Percentiles rank a stretch among this genome's conserved stretches.
phyloP scores from a whole-genome alignment of 2,797 vertebrate genomes.

The Peromyscus nudipes region DNA sequence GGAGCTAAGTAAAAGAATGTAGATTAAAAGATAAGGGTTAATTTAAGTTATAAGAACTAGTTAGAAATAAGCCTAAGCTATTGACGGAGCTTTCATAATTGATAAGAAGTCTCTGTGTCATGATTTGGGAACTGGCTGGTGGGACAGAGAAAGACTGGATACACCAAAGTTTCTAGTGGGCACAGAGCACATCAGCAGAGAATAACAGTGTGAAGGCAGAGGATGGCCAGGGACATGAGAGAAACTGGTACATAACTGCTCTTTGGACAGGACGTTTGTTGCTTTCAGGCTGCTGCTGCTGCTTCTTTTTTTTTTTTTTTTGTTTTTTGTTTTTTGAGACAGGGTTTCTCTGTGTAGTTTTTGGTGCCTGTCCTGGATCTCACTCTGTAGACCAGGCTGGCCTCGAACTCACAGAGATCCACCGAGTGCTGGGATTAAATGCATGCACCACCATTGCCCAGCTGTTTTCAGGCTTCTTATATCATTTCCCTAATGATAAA shows the following conservation, averaged over 20 bases:
- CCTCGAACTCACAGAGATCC: no score
- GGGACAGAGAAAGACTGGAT: background rate
- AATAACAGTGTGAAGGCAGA: background rate
- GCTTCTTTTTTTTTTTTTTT: no score
- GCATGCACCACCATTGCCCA: no score
- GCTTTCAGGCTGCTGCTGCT: background rate
- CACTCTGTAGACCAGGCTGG: no score
- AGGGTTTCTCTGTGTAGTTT: no score
- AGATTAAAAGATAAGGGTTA: background rate
- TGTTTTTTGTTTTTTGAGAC: no score
- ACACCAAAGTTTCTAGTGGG: constrained; percentile 13
- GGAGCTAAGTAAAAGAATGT: background rate
- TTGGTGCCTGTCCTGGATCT: no score
- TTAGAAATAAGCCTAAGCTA: background rate
- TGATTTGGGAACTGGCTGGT: background rate
- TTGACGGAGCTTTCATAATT: background rate
- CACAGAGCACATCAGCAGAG: constrained; percentile 6
- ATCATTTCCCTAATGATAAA: constrained; percentile 27
- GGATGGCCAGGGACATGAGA: background rate
- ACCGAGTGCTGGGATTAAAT: no score
- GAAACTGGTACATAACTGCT: background rate
- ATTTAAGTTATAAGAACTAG: background rate
- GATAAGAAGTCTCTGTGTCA: background rate
- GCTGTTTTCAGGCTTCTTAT: background rate
- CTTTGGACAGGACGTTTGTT: background rate